Percentiles rank a stretch among this genome's conserved stretches.
phyloP scores from a whole-genome alignment of 2,888 invertebrate species.

The Macrostomum cliftonense region DNA sequence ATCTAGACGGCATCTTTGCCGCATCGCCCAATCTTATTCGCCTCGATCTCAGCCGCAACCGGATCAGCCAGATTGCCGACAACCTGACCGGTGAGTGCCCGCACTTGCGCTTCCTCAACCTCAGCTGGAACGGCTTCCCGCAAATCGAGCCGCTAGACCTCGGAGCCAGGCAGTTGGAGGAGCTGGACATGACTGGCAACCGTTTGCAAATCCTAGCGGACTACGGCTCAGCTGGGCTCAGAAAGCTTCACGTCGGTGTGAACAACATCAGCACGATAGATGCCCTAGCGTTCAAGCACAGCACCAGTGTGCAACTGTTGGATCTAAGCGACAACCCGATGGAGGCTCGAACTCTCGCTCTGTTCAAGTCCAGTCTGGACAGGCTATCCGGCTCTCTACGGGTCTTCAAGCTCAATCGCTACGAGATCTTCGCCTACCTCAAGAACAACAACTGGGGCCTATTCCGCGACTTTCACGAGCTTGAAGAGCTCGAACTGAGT shows the following conservation, averaged over 20 bases:
- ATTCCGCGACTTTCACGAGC: neutral
- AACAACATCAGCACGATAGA: slow-evolving; percentile 2
- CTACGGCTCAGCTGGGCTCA: neutral
- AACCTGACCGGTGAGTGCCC: slow-evolving; percentile 1
- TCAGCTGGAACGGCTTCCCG: slow-evolving; percentile 1
- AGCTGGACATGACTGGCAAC: slow-evolving; percentile 1
- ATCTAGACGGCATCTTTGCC: no score
- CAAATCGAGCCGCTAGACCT: neutral
- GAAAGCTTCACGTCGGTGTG: neutral
- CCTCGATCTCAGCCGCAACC: slow-evolving; percentile 3
- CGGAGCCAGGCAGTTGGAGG: neutral
- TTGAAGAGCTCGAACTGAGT: neutral
- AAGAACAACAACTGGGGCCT: slow-evolving; percentile 2
- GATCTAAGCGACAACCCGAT: slow-evolving; percentile 3
- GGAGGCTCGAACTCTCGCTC: neutral
- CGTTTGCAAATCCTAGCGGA: neutral
- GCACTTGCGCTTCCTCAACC: neutral
- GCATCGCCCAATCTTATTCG: neutral
- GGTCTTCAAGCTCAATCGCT: neutral
- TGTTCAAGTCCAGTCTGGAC: neutral
- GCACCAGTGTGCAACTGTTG: neutral
- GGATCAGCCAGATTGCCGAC: neutral
- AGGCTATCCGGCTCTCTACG: neutral
- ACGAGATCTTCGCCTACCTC: slow-evolving; percentile 1
- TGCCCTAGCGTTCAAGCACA: neutral